Evolutionary conservation across 1,140 invertebrate species (phyloP), one percentile per base, ranked within the genome.

Genomic region (Euwallacea similis): DNA sequence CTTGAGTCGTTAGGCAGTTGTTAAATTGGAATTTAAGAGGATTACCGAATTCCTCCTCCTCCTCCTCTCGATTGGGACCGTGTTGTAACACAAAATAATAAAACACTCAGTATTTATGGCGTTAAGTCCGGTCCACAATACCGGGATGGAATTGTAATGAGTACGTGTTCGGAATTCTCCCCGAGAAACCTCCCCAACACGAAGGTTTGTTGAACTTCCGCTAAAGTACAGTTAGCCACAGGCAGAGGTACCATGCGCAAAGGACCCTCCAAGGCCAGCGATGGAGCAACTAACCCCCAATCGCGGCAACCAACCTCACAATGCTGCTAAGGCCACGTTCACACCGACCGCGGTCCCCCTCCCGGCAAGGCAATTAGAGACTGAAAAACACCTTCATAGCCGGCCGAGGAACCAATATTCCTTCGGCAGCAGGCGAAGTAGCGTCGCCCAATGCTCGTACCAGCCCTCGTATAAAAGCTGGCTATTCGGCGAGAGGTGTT

Each of bases 381-480:
- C 55, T 65, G 67, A 68, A 73, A 69, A 73, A 60, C 61, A 60
- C 62, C 67, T 65, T 58, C 59, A n/a, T 11, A n/a, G 43, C 42
- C 10, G 16, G 7, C 13, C 43, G 21, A 46, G 21, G 13, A 15
- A 56, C 61, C 62, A 69, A 73, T 73, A 68, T 65, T 73, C 54
- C 47, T 69, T 66, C 47, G 74, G 67, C 75, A 72, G 53, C 71
- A 74, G 76, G 62, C 67, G 74, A 71, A 78, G 75, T 79, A 79
- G 77, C 80, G 79, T 78, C 72, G 76, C 64, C 73, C 74, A 71
- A 77, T 74, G 75, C 78, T 76, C 73, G 72, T 76, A 75, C 79
- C 80, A 80, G 79, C 78, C 75, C 77, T 79, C 74, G 73, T 81
- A 81, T 81, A 81, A 76, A 81, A 81, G 78, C 75, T 74, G 70